These are phyloP conservation scores for Alsophila aescularia DNA, from an alignment of 2,888 invertebrate species.

Conservation along the genomic window DNA sequence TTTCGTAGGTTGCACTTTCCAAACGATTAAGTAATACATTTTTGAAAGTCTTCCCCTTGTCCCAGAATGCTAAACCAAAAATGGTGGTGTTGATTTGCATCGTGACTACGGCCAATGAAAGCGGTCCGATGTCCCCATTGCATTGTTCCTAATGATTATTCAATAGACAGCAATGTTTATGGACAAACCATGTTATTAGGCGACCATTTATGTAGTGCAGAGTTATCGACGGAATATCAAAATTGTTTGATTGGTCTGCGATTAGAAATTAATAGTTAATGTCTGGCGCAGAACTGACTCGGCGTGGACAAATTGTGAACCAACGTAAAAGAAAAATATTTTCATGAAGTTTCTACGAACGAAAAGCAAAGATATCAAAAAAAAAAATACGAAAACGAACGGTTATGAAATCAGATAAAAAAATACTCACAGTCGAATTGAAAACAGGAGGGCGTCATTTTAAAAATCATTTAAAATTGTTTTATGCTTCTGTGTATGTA, in stretches of 20 bases:
- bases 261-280: conserved; percentile 43
- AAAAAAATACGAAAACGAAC: too few relatives aligned
- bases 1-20: too few relatives aligned
- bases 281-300: conserved; percentile 9
- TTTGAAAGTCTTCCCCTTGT: conserved; percentile 41
- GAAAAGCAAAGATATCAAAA: too few relatives aligned
- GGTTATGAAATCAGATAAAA: too few relatives aligned
- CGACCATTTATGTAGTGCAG: conserved; percentile 43
- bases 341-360: too few relatives aligned
- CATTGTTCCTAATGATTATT: conserved; percentile 52
- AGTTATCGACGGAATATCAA: conserved; percentile 45
- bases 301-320: background rate
- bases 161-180: conserved; percentile 44
- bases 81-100: conserved; percentile 46
- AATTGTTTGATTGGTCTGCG: conserved; percentile 33
- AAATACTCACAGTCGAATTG: too few relatives aligned
- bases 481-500: too few relatives aligned
- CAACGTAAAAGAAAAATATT: too few relatives aligned
- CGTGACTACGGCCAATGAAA: conserved; percentile 51
- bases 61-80: conserved; percentile 46
- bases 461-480: too few relatives aligned
- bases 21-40: background rate
- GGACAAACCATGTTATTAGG: conserved; percentile 51
- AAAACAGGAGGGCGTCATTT: too few relatives aligned
- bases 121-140: conserved; percentile 54